phyloP scores from a whole-genome alignment of 2,113 vertebrate species.

The Bambusicola thoracicus region DNA sequence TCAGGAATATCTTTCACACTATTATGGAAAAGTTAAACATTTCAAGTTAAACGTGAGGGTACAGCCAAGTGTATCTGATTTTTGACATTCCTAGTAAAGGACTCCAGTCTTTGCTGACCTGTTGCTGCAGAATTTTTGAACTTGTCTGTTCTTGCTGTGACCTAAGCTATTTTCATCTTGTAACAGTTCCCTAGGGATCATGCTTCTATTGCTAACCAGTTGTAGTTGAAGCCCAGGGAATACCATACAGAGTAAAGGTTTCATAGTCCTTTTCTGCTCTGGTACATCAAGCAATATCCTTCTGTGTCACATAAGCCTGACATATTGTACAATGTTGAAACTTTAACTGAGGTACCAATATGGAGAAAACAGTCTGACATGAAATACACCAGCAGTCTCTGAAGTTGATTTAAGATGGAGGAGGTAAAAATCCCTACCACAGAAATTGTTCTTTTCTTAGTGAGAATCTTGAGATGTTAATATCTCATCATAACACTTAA shows the following conservation, averaged over 20 bases:
- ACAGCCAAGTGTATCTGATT: neutral
- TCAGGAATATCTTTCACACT: neutral
- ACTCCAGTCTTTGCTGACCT: neutral
- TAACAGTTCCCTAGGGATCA: neutral
- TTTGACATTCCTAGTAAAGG: neutral
- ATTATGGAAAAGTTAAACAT: neutral
- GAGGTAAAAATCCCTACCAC: neutral
- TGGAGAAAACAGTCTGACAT: neutral
- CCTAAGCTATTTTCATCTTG: neutral
- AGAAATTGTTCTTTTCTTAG: neutral
- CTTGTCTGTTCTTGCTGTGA: neutral
- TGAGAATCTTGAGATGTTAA: neutral
- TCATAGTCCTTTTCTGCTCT: neutral
- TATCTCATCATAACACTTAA: neutral
- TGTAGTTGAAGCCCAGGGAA: neutral
- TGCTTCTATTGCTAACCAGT: neutral
- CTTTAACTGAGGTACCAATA: neutral
- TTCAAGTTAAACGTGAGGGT: neutral
- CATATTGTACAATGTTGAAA: neutral
- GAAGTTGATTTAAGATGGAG: neutral
- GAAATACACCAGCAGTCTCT: neutral
- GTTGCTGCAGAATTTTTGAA: neutral
- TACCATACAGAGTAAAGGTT: accelerated
- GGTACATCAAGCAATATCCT: neutral
- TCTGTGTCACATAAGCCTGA: neutral